phyloP scores from a whole-genome alignment of 2,888 invertebrate species.

The Synergus japonicus region DNA sequence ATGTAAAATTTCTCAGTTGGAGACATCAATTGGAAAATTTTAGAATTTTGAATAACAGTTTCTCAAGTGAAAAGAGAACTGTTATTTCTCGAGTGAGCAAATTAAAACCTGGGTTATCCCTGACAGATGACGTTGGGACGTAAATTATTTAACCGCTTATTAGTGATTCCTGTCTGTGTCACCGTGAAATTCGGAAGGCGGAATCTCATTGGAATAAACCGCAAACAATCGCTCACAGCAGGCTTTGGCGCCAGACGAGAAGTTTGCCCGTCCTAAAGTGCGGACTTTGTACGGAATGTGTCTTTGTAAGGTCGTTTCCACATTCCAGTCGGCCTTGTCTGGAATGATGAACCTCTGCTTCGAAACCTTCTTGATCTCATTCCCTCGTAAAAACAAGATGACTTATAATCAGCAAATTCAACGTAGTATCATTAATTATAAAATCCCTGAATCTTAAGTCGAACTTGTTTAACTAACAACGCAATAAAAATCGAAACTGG shows the following conservation, averaged over 20 bases:
- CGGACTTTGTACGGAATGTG: constrained; percentile 38
- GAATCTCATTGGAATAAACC: constrained; percentile 39
- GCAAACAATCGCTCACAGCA: constrained; percentile 30
- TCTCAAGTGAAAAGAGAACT: constrained; percentile 29
- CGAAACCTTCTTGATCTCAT: constrained; percentile 32
- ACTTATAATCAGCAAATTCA: neutral
- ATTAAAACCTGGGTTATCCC: constrained; percentile 19
- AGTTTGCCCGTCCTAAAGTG: constrained; percentile 1
- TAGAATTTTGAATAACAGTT: neutral
- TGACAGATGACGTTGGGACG: constrained; percentile 2
- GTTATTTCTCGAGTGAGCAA: constrained; percentile 28
- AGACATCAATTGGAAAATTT: neutral
- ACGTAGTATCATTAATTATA: constrained; percentile 6
- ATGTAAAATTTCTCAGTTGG: neutral
- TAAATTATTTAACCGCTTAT: constrained; percentile 37
- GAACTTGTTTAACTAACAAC: neutral
- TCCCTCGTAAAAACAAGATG: constrained; percentile 25
- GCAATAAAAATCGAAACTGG: neutral
- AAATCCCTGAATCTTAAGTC: constrained; percentile 7
- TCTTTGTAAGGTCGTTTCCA: constrained; percentile 35
- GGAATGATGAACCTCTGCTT: constrained; percentile 30
- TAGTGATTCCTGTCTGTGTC: neutral
- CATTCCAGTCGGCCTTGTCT: constrained; percentile 38
- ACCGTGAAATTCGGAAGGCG: constrained; percentile 40
- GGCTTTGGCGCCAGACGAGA: constrained; percentile 40